Conservation (phyloP, 2,797 vertebrate species). For the Zalophus californianus region DNA sequence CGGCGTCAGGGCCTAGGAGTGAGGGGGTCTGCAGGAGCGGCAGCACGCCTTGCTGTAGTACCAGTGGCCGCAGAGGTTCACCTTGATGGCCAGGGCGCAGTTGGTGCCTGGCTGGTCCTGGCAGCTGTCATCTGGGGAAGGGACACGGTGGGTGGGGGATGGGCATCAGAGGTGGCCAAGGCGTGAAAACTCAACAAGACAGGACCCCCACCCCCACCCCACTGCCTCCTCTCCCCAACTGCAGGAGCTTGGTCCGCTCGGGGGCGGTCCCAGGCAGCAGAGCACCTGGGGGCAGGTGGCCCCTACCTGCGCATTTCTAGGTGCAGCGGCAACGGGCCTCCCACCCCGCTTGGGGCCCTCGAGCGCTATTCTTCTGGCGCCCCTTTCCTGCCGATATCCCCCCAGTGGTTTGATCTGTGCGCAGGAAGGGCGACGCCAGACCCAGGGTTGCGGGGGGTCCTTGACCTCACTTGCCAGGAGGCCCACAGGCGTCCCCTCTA, state of each 20-base stretch:
- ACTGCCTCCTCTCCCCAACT: rapidly evolving
- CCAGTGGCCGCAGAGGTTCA: conserved; percentile 99
- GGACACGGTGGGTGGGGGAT: rapidly evolving
- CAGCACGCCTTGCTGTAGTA: conserved; percentile 99
- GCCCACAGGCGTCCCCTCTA: rapidly evolving
- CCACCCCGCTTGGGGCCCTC: rapidly evolving
- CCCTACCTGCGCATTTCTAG: rapidly evolving
- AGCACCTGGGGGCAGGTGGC: neutral
- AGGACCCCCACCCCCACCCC: rapidly evolving
- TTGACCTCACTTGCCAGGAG: neutral
- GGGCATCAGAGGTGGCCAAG: neutral
- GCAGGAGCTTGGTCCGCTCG: neutral
- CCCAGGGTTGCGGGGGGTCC: neutral
- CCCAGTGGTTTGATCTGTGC: rapidly evolving
- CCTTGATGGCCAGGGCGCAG: conserved; percentile 97
- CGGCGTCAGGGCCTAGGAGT: conserved; percentile 80
- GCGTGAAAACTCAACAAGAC: rapidly evolving
- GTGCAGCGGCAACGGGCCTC: rapidly evolving
- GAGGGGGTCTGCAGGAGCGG: conserved; percentile 92
- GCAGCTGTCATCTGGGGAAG: conserved; percentile 94
- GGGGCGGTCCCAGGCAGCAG: neutral
- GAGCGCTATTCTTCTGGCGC: neutral
- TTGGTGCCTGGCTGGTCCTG: conserved; percentile 97
- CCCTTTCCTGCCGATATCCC: neutral
- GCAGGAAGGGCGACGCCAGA: no score